phyloP scores from a whole-genome alignment of 1,140 invertebrate species.

The Macrotrachela quadricornifera region DNA sequence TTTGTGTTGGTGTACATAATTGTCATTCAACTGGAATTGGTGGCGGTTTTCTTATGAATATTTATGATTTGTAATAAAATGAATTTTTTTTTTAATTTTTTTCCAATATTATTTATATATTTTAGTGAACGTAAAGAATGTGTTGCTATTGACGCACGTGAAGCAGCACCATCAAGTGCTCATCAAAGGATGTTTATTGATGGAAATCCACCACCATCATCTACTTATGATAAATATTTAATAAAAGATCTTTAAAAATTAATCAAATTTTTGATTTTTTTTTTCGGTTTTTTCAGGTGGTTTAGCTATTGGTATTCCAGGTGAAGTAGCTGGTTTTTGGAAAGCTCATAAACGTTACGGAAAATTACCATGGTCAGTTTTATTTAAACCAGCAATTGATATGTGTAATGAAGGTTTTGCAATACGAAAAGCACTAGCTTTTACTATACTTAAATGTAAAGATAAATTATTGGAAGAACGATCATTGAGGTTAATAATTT shows the following conservation, averaged over 20 bases:
- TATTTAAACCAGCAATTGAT: conserved; percentile 48
- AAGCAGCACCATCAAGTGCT: not conserved
- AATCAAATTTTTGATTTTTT: too few relatives aligned
- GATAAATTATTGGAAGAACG: too few relatives aligned
- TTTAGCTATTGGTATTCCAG: conserved; percentile 61
- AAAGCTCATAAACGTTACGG: conserved; percentile 50
- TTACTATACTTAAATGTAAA: too few relatives aligned
- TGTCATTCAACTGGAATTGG: conserved; percentile 65
- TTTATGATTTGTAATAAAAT: conserved; percentile 38
- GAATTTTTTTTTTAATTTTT: not conserved
- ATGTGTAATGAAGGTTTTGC: conserved; percentile 18
- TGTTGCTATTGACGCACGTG: not conserved
- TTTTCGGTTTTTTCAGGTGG: conserved; percentile 34
- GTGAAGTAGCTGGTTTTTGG: conserved; percentile 67
- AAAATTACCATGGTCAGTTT: conserved; percentile 49
- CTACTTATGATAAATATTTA: too few relatives aligned
- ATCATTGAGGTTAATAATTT: too few relatives aligned
- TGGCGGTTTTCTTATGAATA: conserved; percentile 61
- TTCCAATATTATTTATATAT: too few relatives aligned
- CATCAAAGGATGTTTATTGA: conserved; percentile 1
- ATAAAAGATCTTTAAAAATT: too few relatives aligned
- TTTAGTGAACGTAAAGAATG: too few relatives aligned
- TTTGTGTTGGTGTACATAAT: conserved; percentile 63
- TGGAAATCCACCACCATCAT: not conserved
- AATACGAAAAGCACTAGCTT: conserved; percentile 11